Conservation (phyloP, 2,797 vertebrate species). For the Todus mexicanus region DNA sequence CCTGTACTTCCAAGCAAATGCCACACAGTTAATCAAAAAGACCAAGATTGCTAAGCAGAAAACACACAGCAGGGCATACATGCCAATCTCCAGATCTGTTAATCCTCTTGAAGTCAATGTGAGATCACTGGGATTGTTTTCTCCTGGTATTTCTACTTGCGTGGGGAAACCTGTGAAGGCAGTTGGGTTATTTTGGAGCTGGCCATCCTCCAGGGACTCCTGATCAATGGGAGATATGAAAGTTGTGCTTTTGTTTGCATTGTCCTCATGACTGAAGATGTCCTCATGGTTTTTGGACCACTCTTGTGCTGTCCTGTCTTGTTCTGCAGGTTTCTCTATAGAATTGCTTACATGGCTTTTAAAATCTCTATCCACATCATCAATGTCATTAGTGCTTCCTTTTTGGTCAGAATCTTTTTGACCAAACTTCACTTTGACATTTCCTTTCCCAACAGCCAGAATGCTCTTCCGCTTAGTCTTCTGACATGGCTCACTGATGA, state of each 20-base stretch:
- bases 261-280: slow-evolving; percentile 71
- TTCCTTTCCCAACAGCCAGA: slow-evolving; percentile 86
- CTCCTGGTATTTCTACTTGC: slow-evolving; percentile 81
- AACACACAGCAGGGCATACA: slow-evolving; percentile 95
- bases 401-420: slow-evolving; percentile 68
- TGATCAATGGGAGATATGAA: slow-evolving; percentile 77
- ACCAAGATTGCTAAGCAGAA: slow-evolving; percentile 97
- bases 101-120: slow-evolving; percentile 85
- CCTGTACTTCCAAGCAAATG: slow-evolving; percentile 94
- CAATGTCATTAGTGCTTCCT: slow-evolving; percentile 75
- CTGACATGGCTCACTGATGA: slow-evolving; percentile 93
- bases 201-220: slow-evolving; percentile 74
- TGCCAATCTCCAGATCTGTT: slow-evolving; percentile 94
- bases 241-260: slow-evolving; percentile 82
- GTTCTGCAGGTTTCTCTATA: slow-evolving; percentile 75
- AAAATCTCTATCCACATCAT: slow-evolving; percentile 69
- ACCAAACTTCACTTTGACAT: slow-evolving; percentile 86
- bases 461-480: slow-evolving; percentile 95
- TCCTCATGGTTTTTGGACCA: slow-evolving; percentile 72
- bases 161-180: slow-evolving; percentile 82
- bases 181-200: slow-evolving; percentile 74
- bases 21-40: slow-evolving; percentile 96
- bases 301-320: slow-evolving; percentile 74
- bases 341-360: slow-evolving; percentile 82
- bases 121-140: slow-evolving; percentile 79